phyloP scores from a whole-genome alignment of 2,113 vertebrate genomes.

The Istiophorus platypterus region DNA sequence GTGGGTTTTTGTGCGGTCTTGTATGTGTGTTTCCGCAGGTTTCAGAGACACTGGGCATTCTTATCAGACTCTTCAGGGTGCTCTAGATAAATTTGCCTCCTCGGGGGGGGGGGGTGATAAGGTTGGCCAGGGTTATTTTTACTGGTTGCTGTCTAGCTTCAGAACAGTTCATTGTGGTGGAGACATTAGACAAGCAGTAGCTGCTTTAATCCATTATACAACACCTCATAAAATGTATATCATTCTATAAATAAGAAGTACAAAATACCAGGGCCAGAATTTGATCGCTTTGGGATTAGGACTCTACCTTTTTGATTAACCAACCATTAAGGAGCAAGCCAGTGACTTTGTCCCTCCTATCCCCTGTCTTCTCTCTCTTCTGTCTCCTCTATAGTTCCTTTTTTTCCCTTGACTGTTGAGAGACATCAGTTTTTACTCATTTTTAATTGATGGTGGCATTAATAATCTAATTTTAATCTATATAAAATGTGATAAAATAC shows the following conservation, averaged over 20 bases:
- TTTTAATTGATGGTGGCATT: conserved; percentile 10
- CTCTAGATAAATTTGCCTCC: conserved; percentile 61
- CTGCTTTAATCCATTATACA: conserved; percentile 39
- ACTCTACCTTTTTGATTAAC: conserved; percentile 42
- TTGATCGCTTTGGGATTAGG: conserved; percentile 26
- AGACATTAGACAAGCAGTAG: conserved; percentile 42
- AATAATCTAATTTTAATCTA: conserved; percentile 19
- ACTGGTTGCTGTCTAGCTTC: conserved; percentile 34
- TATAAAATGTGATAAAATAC: not conserved
- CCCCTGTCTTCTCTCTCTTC: not conserved
- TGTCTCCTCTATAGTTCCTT: not conserved
- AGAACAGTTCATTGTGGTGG: conserved; percentile 15
- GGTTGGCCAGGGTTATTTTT: conserved; percentile 31
- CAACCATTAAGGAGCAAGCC: conserved; percentile 33
- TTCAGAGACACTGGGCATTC: conserved; percentile 35
- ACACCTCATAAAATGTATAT: conserved; percentile 53
- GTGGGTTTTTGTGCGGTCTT: not conserved
- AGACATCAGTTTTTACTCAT: conserved; percentile 3
- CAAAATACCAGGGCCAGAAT: conserved; percentile 27
- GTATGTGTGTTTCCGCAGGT: conserved; percentile 37
- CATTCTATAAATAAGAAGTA: conserved; percentile 48
- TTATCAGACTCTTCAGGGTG: conserved; percentile 71
- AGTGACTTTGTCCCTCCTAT: conserved; percentile 4
- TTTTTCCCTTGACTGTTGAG: conserved; percentile 25
- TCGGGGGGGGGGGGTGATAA: not conserved